Percentiles rank a stretch among this genome's conserved stretches.
Evolutionary conservation across 2,113 vertebrate genomes (phyloP).

Genomic region (Festucalex cinctus): DNA sequence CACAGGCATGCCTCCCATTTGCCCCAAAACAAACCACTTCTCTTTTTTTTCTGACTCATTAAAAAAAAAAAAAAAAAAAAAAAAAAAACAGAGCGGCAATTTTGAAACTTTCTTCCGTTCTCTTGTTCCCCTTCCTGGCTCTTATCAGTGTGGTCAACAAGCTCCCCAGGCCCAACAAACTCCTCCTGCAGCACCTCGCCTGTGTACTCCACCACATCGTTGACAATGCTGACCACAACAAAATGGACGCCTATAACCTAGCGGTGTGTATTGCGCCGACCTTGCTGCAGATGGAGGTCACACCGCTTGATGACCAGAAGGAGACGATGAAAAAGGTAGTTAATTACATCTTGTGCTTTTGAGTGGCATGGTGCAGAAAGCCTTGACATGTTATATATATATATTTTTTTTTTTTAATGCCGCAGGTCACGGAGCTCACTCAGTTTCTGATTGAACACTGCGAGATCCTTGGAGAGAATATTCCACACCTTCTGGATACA

Average conservation of each 20-base stretch:
- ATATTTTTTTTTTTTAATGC: slow-evolving; percentile 1
- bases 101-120: slow-evolving; percentile 26
- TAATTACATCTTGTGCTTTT: slow-evolving; percentile 34
- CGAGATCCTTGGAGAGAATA: slow-evolving; percentile 83
- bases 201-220: slow-evolving; percentile 77
- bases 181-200: slow-evolving; percentile 75
- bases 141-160: slow-evolving; percentile 74
- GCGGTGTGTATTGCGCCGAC: slow-evolving; percentile 89
- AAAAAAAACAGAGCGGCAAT: slow-evolving; percentile 39
- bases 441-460: slow-evolving; percentile 87
- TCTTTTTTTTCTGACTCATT: slow-evolving; percentile 37
- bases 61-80: slow-evolving; percentile 32
- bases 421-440: slow-evolving; percentile 82
- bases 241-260: slow-evolving; percentile 87
- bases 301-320: slow-evolving; percentile 72
- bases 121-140: slow-evolving; percentile 21
- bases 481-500: slow-evolving; percentile 61
- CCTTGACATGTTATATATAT: slow-evolving; percentile 13
- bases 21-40: slow-evolving; percentile 41
- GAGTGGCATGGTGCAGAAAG: slow-evolving; percentile 47
- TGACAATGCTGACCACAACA: slow-evolving; percentile 73
- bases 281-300: slow-evolving; percentile 74
- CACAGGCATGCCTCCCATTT: too few relatives aligned
- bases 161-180: slow-evolving; percentile 77
- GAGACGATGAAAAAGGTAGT: slow-evolving; percentile 76